These are phyloP conservation scores for Poeciliopsis infans DNA, from an alignment of 2,797 vertebrate genomes.

Conservation along the genomic window DNA sequence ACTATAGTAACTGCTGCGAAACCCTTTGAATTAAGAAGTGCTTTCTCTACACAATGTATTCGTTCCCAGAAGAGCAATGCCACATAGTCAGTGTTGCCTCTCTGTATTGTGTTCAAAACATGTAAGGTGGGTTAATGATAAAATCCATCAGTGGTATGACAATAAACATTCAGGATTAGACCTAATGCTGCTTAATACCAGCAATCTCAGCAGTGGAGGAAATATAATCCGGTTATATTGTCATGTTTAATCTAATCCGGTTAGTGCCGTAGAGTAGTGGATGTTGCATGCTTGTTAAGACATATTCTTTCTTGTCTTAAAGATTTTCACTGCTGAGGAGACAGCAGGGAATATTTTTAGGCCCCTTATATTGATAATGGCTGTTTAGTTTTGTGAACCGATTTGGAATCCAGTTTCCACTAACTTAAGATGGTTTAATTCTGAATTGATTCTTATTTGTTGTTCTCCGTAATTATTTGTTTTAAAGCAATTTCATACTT, in stretches of 20 bases:
- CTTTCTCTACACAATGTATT: constrained; percentile 23
- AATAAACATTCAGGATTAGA: constrained; percentile 68
- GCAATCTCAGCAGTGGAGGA: constrained; percentile 66
- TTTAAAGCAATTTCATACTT: neutral
- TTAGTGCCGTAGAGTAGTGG: constrained; percentile 6
- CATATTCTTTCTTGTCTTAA: constrained; percentile 30
- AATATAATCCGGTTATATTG: constrained; percentile 75
- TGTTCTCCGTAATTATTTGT: neutral
- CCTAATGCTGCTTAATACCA: constrained; percentile 70
- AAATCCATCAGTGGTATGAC: constrained; percentile 27
- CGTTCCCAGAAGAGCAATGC: constrained; percentile 14
- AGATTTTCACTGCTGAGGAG: constrained; percentile 23
- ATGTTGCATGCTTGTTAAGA: constrained; percentile 41
- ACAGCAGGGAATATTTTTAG: constrained; percentile 4
- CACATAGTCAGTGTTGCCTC: neutral
- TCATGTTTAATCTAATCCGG: constrained; percentile 5
- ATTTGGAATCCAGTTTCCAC: neutral
- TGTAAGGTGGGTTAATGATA: constrained; percentile 24
- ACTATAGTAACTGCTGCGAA: constrained; percentile 28
- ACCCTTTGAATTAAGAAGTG: constrained; percentile 29
- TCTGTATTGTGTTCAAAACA: constrained; percentile 3
- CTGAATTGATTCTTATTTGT: neutral
- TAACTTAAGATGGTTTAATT: neutral
- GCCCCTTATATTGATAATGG: neutral
- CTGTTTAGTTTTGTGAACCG: constrained; percentile 13